These are phyloP conservation scores for Drosophila pandora DNA, from an alignment of 1,140 invertebrate genomes.

Conservation along the genomic window DNA sequence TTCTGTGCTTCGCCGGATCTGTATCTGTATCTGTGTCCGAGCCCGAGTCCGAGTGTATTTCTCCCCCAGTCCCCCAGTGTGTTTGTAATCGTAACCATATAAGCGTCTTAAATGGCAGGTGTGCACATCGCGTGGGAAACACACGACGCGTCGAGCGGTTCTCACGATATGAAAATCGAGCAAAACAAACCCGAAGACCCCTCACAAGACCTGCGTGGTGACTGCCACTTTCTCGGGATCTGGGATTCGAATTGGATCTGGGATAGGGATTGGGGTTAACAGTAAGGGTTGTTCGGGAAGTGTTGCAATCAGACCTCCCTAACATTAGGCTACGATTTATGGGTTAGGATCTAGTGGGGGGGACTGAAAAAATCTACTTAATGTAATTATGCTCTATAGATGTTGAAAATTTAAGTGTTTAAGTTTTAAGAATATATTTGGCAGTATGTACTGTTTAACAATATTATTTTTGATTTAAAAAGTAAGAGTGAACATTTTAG, in stretches of 20 bases:
- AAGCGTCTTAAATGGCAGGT: constrained; percentile 83
- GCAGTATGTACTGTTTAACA: too few species aligned
- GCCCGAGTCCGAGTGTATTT: neutral
- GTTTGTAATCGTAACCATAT: constrained; percentile 81
- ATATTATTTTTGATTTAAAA: neutral
- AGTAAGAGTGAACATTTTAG: neutral
- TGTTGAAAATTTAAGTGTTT: too few species aligned
- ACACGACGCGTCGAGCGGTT: constrained; percentile 83
- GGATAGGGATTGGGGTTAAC: constrained; percentile 16
- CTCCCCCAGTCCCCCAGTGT: constrained; percentile 8
- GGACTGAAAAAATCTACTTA: neutral
- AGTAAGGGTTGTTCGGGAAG: constrained; percentile 21
- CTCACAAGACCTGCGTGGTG: constrained; percentile 29
- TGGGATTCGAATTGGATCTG: constrained; percentile 43
- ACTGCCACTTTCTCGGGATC: constrained; percentile 49
- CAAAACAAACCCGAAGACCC: constrained; percentile 46
- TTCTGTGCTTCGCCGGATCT: constrained; percentile 27
- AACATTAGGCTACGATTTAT: constrained; percentile 29
- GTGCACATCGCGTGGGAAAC: constrained; percentile 84
- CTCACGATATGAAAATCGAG: constrained; percentile 83
- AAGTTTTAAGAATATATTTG: too few species aligned
- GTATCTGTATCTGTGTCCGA: constrained; percentile 26
- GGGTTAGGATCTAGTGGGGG: constrained; percentile 2
- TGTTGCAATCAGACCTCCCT: neutral
- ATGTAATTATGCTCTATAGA: neutral